Conservation (phyloP, 2,797 vertebrate genomes). For the Danio albolineatus region DNA sequence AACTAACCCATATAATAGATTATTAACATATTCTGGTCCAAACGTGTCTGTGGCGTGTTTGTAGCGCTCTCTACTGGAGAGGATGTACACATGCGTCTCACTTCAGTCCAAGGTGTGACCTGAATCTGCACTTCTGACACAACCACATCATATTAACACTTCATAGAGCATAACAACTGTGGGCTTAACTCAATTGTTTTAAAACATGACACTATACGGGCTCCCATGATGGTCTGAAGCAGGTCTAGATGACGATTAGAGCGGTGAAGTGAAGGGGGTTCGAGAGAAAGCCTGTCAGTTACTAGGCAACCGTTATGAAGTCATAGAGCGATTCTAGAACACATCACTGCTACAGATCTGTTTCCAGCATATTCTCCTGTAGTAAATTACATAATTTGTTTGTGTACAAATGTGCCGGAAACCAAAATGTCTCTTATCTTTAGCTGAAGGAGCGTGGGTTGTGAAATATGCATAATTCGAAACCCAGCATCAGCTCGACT, state of each 20-base stretch:
- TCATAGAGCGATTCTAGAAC: conserved; percentile 30
- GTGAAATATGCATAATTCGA: not conserved
- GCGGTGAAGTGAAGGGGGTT: conserved; percentile 2
- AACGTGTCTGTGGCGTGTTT: not conserved
- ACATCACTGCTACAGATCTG: conserved; percentile 37
- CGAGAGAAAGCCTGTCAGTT: conserved; percentile 49
- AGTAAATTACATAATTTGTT: conserved; percentile 29
- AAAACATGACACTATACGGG: not conserved
- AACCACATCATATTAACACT: not conserved
- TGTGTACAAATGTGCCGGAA: conserved; percentile 21
- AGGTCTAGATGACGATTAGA: not conserved
- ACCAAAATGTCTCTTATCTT: conserved; percentile 13
- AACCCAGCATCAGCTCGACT: not conserved
- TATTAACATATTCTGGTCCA: not conserved
- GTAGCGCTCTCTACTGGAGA: conserved; percentile 7
- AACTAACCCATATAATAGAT: too few species aligned
- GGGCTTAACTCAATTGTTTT: not conserved
- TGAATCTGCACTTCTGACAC: conserved; percentile 6
- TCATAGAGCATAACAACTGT: not conserved
- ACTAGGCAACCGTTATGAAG: conserved; percentile 52
- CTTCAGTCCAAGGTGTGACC: conserved; percentile 3
- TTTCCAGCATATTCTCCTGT: conserved; percentile 43
- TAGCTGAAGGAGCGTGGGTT: not conserved
- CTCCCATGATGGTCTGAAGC: not conserved
- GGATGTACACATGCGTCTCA: not conserved